A percentile compares a stretch with the other conserved stretches of the same genome.
phyloP scores from a whole-genome alignment of 2,888 invertebrate species.

The Chymomyza fuscimana region DNA sequence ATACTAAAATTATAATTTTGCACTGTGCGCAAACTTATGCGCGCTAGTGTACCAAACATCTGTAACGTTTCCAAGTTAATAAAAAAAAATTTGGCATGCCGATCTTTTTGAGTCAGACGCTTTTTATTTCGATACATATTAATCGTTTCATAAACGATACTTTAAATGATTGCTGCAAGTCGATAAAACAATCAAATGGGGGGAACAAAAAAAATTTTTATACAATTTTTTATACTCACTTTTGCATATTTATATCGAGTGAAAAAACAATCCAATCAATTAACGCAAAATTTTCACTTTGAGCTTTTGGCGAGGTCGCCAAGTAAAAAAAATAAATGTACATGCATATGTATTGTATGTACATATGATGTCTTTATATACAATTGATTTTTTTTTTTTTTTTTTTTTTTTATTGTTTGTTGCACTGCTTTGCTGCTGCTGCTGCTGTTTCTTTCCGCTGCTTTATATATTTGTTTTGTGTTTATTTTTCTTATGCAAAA shows the following conservation, averaged over 20 bases:
- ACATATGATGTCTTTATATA: neutral
- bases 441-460: neutral
- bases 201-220: neutral
- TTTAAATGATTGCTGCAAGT: neutral
- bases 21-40: too few species aligned
- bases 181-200: neutral
- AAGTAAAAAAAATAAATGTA: neutral
- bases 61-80: neutral
- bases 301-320: neutral
- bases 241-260: constrained; percentile 31
- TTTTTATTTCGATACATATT: neutral
- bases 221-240: constrained; percentile 27
- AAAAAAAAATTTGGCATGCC: too few species aligned
- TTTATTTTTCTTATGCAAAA: neutral
- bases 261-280: neutral
- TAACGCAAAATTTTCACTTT: neutral
- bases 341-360: neutral
- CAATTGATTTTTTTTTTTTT: constrained; percentile 6
- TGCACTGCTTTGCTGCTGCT: neutral
- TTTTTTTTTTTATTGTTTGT: neutral
- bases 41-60: too few species aligned
- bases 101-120: too few species aligned
- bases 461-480: neutral
- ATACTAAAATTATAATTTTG: too few species aligned
- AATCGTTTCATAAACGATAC: too few species aligned